A percentile compares a stretch with the other conserved stretches of the same genome.
phyloP scores from a whole-genome alignment of 2,113 vertebrate species.

The Pogonocichla stellata region DNA sequence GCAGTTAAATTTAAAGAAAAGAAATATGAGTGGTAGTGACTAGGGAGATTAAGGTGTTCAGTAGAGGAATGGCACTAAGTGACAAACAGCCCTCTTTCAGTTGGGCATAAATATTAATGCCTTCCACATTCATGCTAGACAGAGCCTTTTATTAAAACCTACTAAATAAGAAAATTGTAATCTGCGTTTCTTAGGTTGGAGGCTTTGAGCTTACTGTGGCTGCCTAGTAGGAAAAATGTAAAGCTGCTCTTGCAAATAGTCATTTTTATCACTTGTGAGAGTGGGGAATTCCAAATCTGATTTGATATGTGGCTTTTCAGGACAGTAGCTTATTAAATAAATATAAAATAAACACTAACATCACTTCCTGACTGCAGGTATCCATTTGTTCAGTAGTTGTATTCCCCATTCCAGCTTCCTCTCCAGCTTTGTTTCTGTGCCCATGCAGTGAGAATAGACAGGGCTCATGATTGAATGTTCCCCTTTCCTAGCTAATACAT shows the following conservation, averaged over 20 bases:
- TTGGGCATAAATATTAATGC: conserved; percentile 33
- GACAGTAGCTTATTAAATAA: not conserved
- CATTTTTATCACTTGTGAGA: not conserved
- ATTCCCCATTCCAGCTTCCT: not conserved
- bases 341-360: not conserved
- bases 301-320: not conserved
- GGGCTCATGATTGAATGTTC: not conserved
- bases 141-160: not conserved
- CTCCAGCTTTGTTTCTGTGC: not conserved
- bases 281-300: not conserved
- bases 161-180: not conserved
- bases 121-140: not conserved
- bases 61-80: not conserved
- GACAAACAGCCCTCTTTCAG: not conserved
- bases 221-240: not conserved
- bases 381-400: not conserved
- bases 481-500: not conserved
- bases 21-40: not conserved
- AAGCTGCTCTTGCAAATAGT: not conserved
- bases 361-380: not conserved
- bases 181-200: not conserved
- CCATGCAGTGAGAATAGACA: not conserved
- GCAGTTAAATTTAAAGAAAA: not conserved
- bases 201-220: not conserved
- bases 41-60: not conserved